phyloP scores from a whole-genome alignment of 2,797 vertebrate species.

The Hemibagrus guttatus region DNA sequence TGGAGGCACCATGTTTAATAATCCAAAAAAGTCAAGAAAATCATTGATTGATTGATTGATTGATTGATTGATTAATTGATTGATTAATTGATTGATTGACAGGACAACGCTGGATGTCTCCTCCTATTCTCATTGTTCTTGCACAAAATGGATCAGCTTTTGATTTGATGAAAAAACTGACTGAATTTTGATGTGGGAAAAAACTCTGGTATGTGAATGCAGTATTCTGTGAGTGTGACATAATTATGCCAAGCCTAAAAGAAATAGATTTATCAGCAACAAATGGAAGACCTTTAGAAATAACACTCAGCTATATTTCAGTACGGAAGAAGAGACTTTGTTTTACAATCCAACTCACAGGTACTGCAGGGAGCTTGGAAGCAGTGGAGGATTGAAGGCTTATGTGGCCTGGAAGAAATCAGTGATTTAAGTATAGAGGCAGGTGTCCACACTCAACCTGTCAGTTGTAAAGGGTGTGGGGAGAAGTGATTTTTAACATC shows the following conservation, averaged over 20 bases:
- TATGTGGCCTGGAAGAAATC: slow-evolving; percentile 13
- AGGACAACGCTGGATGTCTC: background rate
- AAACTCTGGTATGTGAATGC: background rate
- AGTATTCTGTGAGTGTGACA: background rate
- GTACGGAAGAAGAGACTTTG: background rate
- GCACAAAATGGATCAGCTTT: background rate
- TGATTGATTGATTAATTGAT: background rate
- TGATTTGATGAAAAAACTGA: too few species aligned
- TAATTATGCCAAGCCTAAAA: background rate
- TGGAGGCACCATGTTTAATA: background rate
- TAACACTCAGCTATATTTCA: background rate
- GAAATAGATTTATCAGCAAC: background rate
- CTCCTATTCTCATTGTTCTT: background rate
- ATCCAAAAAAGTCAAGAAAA: background rate
- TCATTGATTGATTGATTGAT: background rate
- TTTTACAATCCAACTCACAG: background rate
- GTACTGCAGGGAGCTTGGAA: background rate
- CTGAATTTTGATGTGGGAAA: background rate
- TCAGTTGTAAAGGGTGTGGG: background rate
- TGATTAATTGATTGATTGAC: background rate
- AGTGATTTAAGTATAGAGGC: slow-evolving; percentile 14
- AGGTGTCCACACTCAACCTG: background rate
- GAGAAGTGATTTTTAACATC: slow-evolving; percentile 3
- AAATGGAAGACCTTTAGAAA: background rate
- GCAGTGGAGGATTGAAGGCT: background rate